Base-by-base conservation (phyloP, 2,797 vertebrate species). In the Cetoscarus ocellatus region DNA sequence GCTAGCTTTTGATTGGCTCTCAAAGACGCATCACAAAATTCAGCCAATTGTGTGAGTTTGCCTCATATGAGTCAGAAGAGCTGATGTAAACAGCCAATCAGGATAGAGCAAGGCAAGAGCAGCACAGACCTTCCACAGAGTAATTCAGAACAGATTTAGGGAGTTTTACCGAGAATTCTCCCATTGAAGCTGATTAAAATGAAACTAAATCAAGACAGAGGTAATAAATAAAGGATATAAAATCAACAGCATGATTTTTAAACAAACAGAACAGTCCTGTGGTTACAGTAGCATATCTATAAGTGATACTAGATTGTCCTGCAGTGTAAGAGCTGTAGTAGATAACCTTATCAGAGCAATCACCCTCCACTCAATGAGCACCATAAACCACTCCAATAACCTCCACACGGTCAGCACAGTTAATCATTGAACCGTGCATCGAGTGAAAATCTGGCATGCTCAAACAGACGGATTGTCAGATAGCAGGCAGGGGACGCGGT, bases 391-490 rank as follows among this genome's bases (percentile, higher is more conserved):
- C 62, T 64, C 62, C 51, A 80, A 76, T 48, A 42, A 72, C 61
- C 67, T 53, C 3, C 8, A 18, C 59, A 59, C 61, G 73, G 56
- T 68, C 60, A 65, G 77, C 59, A 48, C 45, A 56, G 91, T 91
- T 90, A 93, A 93, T 91, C 65, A 92, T 92, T 93, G 68, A 87
- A 61, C 80, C 18, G 8, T 18, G 67, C 34, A 80, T 49, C 67
- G 77, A 80, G 81, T 75, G 48, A 83, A 62, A 88, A 88, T 77
- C 83, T 51, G 66, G 69, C 58, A 13, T 49, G 66, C 48, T 86
- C 80, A 89, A 88, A 91, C 79, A 86, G 47, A 9, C n/a, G 79
- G 74, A 74, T 76, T 52, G 61, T 76, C 67, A 79, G 59, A 68
- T 38, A 72, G 14, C 60, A 54, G 67, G 17, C 64, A 42, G 58